These are phyloP conservation scores for Prorops nasuta DNA, from an alignment of 1,140 invertebrate genomes.

Conservation along the genomic window DNA sequence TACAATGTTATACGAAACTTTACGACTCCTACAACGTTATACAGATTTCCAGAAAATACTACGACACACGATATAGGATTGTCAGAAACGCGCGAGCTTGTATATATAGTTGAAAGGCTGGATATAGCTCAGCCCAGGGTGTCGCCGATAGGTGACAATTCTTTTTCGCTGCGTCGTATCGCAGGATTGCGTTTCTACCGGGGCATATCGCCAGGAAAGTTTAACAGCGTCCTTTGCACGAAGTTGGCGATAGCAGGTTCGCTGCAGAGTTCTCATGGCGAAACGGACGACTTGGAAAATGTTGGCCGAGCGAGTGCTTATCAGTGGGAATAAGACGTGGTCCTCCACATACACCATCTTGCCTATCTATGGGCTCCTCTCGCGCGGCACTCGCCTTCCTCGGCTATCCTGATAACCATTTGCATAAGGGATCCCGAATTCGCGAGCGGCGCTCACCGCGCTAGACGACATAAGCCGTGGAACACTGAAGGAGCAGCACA, in stretches of 20 bases:
- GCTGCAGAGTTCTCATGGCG: constrained; percentile 17
- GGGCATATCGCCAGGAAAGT: constrained; percentile 28
- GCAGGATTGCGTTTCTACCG: no score
- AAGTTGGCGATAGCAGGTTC: constrained; percentile 21
- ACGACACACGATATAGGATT: no score
- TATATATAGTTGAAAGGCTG: background rate
- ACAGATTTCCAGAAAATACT: no score
- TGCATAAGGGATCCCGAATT: constrained; percentile 39
- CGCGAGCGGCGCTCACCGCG: constrained; percentile 31
- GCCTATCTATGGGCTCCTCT: constrained; percentile 7
- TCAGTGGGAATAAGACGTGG: constrained; percentile 7
- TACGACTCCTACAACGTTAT: no score
- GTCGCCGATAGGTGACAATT: constrained; percentile 1
- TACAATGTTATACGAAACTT: no score
- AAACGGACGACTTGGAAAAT: constrained; percentile 31
- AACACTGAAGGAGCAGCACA: no score
- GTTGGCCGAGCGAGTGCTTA: constrained; percentile 23
- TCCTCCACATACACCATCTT: background rate
- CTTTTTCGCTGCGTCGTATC: background rate
- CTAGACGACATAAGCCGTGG: constrained; percentile 16
- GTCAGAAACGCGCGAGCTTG: no score
- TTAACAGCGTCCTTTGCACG: constrained; percentile 28
- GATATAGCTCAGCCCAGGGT: background rate
- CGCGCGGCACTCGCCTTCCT: constrained; percentile 20
- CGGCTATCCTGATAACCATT: constrained; percentile 42